Base-by-base conservation (phyloP, 2,113 vertebrate genomes). In the Ictidomys tridecemlineatus region DNA sequence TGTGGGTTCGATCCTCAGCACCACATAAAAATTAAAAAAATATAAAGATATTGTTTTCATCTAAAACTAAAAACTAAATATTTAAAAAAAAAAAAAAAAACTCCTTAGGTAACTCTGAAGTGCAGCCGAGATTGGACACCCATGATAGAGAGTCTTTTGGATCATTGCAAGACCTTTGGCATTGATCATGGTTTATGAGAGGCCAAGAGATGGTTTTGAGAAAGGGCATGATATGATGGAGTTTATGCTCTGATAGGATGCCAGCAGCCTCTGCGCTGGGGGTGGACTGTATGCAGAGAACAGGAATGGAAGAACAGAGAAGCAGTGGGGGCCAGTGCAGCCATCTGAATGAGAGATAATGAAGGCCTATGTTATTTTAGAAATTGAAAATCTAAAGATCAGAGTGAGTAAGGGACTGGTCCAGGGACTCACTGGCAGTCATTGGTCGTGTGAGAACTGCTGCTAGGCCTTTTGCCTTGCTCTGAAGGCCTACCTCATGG, bases 331-430 rank as follows among this genome's bases (percentile, higher is more conserved):
- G 18, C 30, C 77, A 77, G 17, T 56, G 11, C 17, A 69, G 28
- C 74, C 70, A 88, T 70, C n/a, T 22, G 58, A 18, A 26, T 93
- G 77, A 85, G 58, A 69, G 37, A 89, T 63, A 85, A 73, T 65
- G 53, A 51, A 74, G 34, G 51, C 20, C 39, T 77, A 39, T n/a
- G 53, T 89, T 26, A 74, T 84, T 74, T 58, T 92, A 78, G 48
- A 92, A 87, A 90, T 9, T 61, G n/a, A 91, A 96, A 96, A 76
- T 65, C 45, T 95, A 30, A 93, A 91, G 28, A 16, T 74, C 45
- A 91, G 89, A 58, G 92, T 74, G 26, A 13, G 8, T n/a, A 70
- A 91, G 34, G 45, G 18, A 74, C 18, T 87, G 18, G 61, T 13
- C 37, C 12, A 32, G 5, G 63, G 39, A 93, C 58, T 87, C 65